These are phyloP conservation scores for Microhierax caerulescens DNA, from an alignment of 2,797 vertebrate species.

Conservation along the genomic window DNA sequence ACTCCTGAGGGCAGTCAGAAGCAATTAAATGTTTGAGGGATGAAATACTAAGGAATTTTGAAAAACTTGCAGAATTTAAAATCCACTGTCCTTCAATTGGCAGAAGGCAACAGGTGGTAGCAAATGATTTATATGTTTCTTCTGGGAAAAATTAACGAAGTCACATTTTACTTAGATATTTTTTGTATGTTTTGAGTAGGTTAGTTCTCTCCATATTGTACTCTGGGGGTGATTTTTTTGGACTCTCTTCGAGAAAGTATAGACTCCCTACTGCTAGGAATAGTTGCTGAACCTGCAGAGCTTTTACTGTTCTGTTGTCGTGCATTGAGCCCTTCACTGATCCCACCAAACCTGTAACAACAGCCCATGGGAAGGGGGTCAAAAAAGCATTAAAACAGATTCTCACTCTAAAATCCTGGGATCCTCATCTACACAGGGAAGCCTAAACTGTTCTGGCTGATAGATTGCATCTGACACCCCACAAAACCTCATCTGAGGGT, in stretches of 20 bases:
- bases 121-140: conserved; percentile 16
- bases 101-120: conserved; percentile 10
- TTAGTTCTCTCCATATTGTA: not conserved
- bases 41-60: conserved; percentile 38
- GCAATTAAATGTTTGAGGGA: conserved; percentile 49
- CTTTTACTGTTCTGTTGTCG: not conserved
- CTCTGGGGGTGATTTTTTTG: not conserved
- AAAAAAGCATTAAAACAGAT: not conserved
- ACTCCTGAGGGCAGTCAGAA: conserved; percentile 59
- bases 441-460: not conserved
- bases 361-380: not conserved
- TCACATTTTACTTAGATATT: not conserved
- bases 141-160: conserved; percentile 5
- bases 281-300: not conserved
- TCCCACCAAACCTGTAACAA: not conserved
- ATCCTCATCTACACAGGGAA: not conserved
- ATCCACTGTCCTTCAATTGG: conserved; percentile 13
- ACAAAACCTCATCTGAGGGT: not conserved
- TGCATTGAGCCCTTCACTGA: not conserved
- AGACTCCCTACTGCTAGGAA: not conserved
- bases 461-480: not conserved
- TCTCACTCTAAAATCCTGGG: not conserved
- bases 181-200: not conserved
- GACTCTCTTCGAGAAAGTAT: not conserved
- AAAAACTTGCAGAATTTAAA: conserved; percentile 39